These are phyloP conservation scores for Leucoraja erinaceus DNA, from an alignment of 2,113 vertebrate genomes.

Conservation along the genomic window DNA sequence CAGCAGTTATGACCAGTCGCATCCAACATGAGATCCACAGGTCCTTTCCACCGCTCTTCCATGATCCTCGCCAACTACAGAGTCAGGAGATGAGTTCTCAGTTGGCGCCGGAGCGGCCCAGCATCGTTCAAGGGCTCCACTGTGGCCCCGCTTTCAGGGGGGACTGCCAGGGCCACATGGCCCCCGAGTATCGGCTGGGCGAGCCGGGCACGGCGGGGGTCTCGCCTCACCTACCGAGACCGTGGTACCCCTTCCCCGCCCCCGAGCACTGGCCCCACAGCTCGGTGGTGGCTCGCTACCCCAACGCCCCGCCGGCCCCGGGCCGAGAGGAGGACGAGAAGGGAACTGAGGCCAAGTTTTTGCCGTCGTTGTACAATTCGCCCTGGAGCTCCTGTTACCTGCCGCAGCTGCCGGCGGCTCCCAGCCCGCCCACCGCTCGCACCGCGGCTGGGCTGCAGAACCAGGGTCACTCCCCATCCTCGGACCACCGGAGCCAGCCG, in stretches of 20 bases:
- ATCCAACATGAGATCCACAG: background rate
- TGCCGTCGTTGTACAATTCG: background rate
- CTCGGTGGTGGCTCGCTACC: background rate
- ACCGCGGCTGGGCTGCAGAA: background rate
- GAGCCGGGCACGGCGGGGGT: background rate
- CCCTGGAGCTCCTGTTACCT: background rate
- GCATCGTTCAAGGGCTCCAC: background rate
- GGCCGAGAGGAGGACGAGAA: background rate
- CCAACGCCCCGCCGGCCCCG: background rate
- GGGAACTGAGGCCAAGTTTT: background rate
- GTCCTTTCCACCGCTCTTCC: background rate
- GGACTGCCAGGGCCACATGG: background rate
- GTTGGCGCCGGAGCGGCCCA: background rate
- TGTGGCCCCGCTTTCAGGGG: background rate
- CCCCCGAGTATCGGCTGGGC: background rate
- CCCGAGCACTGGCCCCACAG: background rate
- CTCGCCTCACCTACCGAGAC: background rate
- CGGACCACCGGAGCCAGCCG: background rate
- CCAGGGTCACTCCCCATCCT: background rate
- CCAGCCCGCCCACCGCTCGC: background rate
- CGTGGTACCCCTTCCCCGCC: background rate
- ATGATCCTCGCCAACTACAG: background rate
- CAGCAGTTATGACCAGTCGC: background rate
- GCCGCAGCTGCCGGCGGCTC: background rate
- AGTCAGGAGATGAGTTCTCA: background rate